phyloP scores from a whole-genome alignment of 2,113 vertebrate genomes.

The Vidua chalybeata region DNA sequence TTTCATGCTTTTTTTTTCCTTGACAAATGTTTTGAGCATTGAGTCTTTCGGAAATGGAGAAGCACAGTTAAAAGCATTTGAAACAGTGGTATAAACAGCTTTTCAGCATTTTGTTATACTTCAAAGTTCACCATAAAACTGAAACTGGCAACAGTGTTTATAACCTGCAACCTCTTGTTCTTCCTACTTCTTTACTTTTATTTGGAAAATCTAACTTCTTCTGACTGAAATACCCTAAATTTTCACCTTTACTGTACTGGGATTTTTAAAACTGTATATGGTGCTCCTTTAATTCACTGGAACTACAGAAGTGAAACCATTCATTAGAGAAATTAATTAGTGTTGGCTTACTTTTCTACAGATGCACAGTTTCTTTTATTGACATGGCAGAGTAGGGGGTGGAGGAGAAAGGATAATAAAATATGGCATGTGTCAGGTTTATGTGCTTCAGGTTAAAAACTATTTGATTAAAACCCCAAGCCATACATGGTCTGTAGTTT shows the following conservation, averaged over 20 bases:
- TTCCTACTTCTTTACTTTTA: conserved; percentile 44
- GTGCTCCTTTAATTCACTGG: background rate
- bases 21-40: background rate
- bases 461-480: conserved; percentile 43
- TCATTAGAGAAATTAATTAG: conserved; percentile 57
- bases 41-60: background rate
- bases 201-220: conserved; percentile 44
- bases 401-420: conserved; percentile 54
- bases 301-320: conserved; percentile 39
- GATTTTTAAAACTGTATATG: conserved; percentile 10
- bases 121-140: conserved; percentile 58
- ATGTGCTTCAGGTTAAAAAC: conserved; percentile 42
- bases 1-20: background rate
- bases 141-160: conserved; percentile 46
- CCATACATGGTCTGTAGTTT: background rate
- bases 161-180: conserved; percentile 38
- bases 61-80: conserved; percentile 15
- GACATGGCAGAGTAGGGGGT: conserved; percentile 14
- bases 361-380: conserved; percentile 36
- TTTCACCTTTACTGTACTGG: background rate
- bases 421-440: conserved; percentile 43
- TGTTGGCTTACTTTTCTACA: background rate
- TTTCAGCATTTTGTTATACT: conserved; percentile 44
- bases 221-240: background rate
- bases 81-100: conserved; percentile 22